Base-by-base conservation (phyloP, 2,888 invertebrate genomes). In the Tetragonisca angustula region DNA sequence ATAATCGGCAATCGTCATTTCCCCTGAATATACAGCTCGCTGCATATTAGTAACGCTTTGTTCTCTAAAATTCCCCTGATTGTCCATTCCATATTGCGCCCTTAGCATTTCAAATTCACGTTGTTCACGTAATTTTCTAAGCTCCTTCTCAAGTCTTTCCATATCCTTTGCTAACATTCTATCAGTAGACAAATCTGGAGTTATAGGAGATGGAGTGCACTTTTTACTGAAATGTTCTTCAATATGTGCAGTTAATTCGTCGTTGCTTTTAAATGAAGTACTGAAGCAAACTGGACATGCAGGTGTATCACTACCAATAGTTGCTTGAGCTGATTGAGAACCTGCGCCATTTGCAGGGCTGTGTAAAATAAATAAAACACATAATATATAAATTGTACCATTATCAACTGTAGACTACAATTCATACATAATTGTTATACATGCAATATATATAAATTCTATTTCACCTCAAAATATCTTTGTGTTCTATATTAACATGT, bases 31-130 rank as follows among this genome's bases (percentile, higher is more conserved):
- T 59, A 98, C 98, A 61, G 98, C 98, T 54, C 97, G 95, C 94
- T 97, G 97, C 95, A 98, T 96, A 92, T 97, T 97, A 84, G 96
- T 96, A 24, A 97, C 96, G 36, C 97, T 97, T 84, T 98, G 97
- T 91, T 97, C 97, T 69, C 96, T 95, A 94, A 97, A 98, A 91
- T 97, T 97, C 11, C 97, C 97, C 91, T 97, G 97, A 93, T 97
- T 97, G 92, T 98, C 98, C 98, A 98, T 98, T 2, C 98, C 98
- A 92, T 98, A 98, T 93, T 98, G 97, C 2, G 97, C 98, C 92
- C 97, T 95, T 59, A 98, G 93, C 94, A 97, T 95, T 91, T 97
- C 97, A 93, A 98, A 98, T 93, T 98, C 98, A 68, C 97, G 96
- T 91, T 97, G 97, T 91, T 98, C 98, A 43, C 97, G 95, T 86